Conservation (phyloP, 1,140 invertebrate genomes). For the Bombus pascuorum region DNA sequence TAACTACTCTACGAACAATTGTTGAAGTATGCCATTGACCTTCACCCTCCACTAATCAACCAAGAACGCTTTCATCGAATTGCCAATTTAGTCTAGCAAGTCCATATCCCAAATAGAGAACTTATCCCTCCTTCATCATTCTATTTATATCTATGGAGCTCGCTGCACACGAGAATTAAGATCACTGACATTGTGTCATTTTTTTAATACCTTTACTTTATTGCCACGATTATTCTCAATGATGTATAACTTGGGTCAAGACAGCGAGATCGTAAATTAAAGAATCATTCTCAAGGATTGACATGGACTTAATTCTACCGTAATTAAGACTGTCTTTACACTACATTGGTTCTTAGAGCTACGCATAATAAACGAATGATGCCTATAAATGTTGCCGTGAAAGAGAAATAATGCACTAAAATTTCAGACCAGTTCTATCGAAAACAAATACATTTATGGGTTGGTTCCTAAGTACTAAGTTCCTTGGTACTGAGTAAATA, state of each 20-base stretch:
- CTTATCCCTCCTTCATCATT: not conserved
- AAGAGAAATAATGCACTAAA: no score
- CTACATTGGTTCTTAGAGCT: no score
- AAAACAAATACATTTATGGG: no score
- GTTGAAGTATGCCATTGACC: slow-evolving; percentile 26
- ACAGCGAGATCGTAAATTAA: not conserved
- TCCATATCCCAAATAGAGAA: not conserved
- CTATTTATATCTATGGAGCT: not conserved
- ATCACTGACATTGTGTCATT: not conserved
- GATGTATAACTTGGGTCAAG: not conserved
- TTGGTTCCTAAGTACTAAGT: no score
- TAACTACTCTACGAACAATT: not conserved
- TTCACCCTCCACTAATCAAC: slow-evolving; percentile 44
- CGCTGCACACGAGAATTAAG: not conserved
- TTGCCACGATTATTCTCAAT: not conserved
- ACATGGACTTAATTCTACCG: not conserved
- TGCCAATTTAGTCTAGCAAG: not conserved
- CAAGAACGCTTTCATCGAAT: slow-evolving; percentile 14
- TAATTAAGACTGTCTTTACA: no score
- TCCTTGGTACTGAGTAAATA: no score
- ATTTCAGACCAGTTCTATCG: no score
- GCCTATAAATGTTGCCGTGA: no score
- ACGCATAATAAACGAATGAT: no score
- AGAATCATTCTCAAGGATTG: not conserved
- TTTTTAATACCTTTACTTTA: not conserved